Base-by-base conservation (phyloP, 2,888 invertebrate genomes). In the Andrena praecox region DNA sequence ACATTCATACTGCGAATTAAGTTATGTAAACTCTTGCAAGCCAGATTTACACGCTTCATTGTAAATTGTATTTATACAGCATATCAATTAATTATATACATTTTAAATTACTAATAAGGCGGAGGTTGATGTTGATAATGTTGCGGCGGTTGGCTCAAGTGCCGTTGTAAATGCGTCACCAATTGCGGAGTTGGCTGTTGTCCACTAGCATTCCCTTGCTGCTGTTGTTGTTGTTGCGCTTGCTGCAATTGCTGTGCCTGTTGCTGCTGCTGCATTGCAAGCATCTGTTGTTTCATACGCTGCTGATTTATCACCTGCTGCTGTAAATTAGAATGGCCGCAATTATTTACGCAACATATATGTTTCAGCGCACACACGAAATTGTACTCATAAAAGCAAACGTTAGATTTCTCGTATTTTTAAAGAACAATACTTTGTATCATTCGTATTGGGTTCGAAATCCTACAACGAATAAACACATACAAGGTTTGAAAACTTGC, bases 281-380 rank as follows among this genome's bases (percentile, higher is more conserved):
- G 93, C 95, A 97, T 95, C 92, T 97, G 97, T 90, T 96, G 96
- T 35, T 96, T 95, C 95, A 96, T 96, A 79, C 96, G 95, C 89
- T 96, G 95, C 88, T 95, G 95, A 84, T 93, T 94, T 76, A 94
- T 91, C 66, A 93, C 91, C 75, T 93, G 91, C 90, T 93, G 77
- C 78, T 93, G 77, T 85, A 29, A 59, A 77, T 66, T 59, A 77
- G 86, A 76, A 56, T 10, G 27, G 20, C 78, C 31, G 52, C 29
- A 56, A 64, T 56, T 33, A 33, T 63, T 70, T 24, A 48, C 62
- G 1, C 31, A 63, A 66, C 31, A 72, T 29, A 27, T 29, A 27
- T 70, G 63, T 48, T 20, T 35, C 33, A 31, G 59, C 35, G 16
- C 27, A n/a, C 6, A 48, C 29, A 54, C 54, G 12, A 10, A 7